Evolutionary conservation across 2,797 vertebrate species (phyloP), one percentile per base, ranked within the genome.

Genomic region (Centropyge bicolor): DNA sequence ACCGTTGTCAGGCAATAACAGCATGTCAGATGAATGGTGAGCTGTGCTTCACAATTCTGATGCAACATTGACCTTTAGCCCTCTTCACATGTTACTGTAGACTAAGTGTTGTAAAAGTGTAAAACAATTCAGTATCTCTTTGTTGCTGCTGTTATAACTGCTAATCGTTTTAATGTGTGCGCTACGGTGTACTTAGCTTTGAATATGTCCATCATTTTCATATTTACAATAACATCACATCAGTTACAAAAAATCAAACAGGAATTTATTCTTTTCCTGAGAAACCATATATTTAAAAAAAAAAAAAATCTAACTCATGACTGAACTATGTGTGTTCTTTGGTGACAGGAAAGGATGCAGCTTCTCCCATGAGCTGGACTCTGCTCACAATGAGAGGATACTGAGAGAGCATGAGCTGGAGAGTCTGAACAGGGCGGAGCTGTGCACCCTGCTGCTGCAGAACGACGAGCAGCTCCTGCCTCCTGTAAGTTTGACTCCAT

Each of bases 381-480:
- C 86, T 0, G 63, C 0, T 6, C 70, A 85, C 63, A 95, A 95
- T 20, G 5, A 6, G 1, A 9, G 0, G 13, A 3, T 91, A 1
- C 76, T 95, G 48, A 40, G 0, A 0, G 43, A 68, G 17, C 84
- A 94, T 0, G 63, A 51, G 0, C 84, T 96, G 79, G 70, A 89
- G 36, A 24, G 38, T 2, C 91, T 96, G 81, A 87, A 82, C 83
- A 56, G 35, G 35, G 6, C 12, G 0, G 92, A 95, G 74, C 90
- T 96, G 52, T 86, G 92, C 54, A 81, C 77, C 0, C 75, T 96
- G 74, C 84, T 96, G 48, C 75, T 96, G 56, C 95, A 95, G 91
- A 94, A 81, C 24, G 95, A 95, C 78, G 0, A 1, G 56, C 17
- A 31, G 0, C 46, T 95, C 1, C 85, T 95, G 38, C 95, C 95